Evolutionary conservation across 2,888 invertebrate species (phyloP), one percentile per base, ranked within the genome.

Genomic region (Drosophila atripex): DNA sequence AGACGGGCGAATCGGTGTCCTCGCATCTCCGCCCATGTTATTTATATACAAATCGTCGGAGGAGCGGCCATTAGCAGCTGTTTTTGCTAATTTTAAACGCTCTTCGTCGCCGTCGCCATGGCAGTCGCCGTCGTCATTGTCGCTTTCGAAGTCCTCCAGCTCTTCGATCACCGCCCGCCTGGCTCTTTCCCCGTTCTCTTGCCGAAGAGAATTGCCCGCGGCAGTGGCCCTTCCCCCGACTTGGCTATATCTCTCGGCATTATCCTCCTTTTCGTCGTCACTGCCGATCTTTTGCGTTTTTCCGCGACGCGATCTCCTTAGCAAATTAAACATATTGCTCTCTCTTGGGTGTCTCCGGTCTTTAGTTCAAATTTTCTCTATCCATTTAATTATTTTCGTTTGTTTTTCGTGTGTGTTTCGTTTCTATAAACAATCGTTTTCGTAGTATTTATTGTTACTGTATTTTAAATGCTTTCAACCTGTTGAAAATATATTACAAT

Each of bases 41-140:
- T 86, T 83, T 83, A 83, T 83, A 84, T 75, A 65, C 86, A 57
- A 73, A 74, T 82, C 71, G 79, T 82, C 63, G 45, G 64, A 78
- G 78, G 64, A 78, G 78, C 83, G 70, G 73, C 78, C 75, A 77
- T 74, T 78, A 73, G 80, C 82, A 86, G 86, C 87, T 82, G 86
- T 82, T 80, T 82, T 80, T 75, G 88, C 89, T 88, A 88, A 83
- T 84, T 87, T 88, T 88, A 88, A 79, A 79, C 80, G 64, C 63
- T 76, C 71, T 66, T 61, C 57, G 55, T 64, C 66, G 57, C 49
- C 56, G 41, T 18, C 71, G 49, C 71, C 30, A 30, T 30, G 30
- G 30, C 30, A 30, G 30, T 12, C 66, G 63, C 50, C 59, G 16
- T 65, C 59, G 52, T 75, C 75, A 32, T 71, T 73, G 57, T 82